Evolutionary conservation across 1,140 invertebrate species (phyloP).

Genomic region (Patella vulgata): DNA sequence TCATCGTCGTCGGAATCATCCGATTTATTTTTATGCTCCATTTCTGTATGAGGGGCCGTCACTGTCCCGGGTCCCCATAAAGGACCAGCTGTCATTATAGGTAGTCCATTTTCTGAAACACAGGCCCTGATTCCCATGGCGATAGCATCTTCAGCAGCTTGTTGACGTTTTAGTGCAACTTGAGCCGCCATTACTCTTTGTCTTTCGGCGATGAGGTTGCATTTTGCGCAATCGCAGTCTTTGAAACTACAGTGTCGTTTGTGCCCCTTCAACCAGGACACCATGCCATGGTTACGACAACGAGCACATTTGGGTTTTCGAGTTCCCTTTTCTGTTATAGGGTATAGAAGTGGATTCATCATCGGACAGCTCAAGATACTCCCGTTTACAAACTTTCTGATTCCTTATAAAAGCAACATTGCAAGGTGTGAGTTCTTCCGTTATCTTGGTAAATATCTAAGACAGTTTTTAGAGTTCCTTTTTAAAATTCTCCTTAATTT

Average conservation of each 20-base stretch:
- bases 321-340: constrained; percentile 62
- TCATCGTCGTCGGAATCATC: constrained; percentile 5
- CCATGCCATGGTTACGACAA: constrained; percentile 85
- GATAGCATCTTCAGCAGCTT: constrained; percentile 96
- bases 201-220: constrained; percentile 77
- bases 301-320: constrained; percentile 71
- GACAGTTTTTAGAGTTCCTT: no score
- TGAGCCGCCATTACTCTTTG: constrained; percentile 70
- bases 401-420: no score
- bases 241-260: constrained; percentile 88
- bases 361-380: no score
- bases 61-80: constrained; percentile 76
- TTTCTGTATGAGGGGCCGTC: constrained; percentile 41
- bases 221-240: constrained; percentile 83
- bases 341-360: constrained; percentile 61
- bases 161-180: constrained; percentile 96
- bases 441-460: no score
- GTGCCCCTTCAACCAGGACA: constrained; percentile 87
- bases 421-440: no score
- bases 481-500: no score
- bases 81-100: constrained; percentile 87
- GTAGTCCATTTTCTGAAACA: constrained; percentile 83
- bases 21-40: constrained; percentile 6
- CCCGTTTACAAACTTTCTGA: no score
- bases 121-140: constrained; percentile 91